Percentiles rank a stretch among this genome's conserved stretches.
Evolutionary conservation across 2,113 vertebrate species (phyloP).

Genomic region (Hemiprocne comata): DNA sequence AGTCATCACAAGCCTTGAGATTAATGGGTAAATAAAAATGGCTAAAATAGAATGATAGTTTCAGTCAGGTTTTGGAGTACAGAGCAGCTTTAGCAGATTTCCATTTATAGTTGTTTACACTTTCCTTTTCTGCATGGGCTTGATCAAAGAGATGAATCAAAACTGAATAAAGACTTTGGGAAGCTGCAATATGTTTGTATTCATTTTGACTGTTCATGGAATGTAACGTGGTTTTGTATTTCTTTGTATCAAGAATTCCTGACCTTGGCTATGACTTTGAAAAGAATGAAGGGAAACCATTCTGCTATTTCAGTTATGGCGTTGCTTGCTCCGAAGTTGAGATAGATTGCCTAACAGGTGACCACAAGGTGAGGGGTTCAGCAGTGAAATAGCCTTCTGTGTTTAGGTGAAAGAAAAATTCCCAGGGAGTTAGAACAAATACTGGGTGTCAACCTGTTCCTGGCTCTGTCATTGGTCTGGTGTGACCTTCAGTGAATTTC

Average conservation of each 20-base stretch:
- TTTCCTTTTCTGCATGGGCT: background rate
- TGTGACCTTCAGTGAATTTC: conserved; percentile 46
- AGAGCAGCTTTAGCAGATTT: background rate
- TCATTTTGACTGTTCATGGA: background rate
- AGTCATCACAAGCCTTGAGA: background rate
- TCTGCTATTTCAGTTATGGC: conserved; percentile 89
- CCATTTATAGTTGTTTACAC: background rate
- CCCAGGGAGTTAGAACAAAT: background rate
- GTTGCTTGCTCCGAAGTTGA: conserved; percentile 94
- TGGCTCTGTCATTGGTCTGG: conserved; percentile 39
- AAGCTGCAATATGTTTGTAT: background rate
- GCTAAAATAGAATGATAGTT: background rate
- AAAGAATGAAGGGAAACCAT: conserved; percentile 85
- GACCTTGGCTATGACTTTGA: conserved; percentile 86
- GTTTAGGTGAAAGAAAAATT: background rate
- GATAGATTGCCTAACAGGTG: conserved; percentile 94
- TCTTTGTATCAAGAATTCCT: conserved; percentile 79
- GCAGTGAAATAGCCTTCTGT: background rate
- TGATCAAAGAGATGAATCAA: background rate
- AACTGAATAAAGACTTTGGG: background rate
- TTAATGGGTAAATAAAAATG: background rate
- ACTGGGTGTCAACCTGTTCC: background rate
- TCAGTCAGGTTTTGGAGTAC: background rate
- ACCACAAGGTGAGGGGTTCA: conserved; percentile 85
- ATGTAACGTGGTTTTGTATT: background rate